Evolutionary conservation across 1,140 invertebrate genomes (phyloP), one percentile per base, ranked within the genome.

Genomic region (Colletes latitarsis): DNA sequence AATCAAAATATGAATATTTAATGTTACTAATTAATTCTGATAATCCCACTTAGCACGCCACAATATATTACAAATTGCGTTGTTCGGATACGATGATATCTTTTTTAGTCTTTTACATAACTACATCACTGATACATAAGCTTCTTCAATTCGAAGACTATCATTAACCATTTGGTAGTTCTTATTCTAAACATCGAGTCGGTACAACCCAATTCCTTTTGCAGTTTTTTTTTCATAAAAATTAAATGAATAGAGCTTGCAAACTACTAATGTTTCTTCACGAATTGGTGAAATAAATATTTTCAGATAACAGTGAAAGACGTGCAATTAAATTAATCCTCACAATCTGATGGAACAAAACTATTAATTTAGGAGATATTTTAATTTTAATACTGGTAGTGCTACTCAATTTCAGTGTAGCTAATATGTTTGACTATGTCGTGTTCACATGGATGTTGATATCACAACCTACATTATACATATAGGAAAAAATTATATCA

Each of bases 1-100:
- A 69, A 66, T 46, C 10, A 46, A 69, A 77, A 49, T 53, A 12
- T 77, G 30, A 49, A 62, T 52, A 49, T 60, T 46, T 19, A 69
- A 55, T 43, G 43, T 19, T 39, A 49, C 3, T 8, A 46, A 66
- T 41, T 63, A 39, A 15, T 72, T 12, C 10, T 6, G 17, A 63
- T 62, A 73, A 66, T 21, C 53, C n/a, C 66, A 75, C 30, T 63
- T 63, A 49, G 49, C 10, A 49, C 17, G 12, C 46, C 12, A 6
- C 10, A 41, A 19, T 41, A 64, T 53, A 39, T 53, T 75, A 63
- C 43, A 73, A 63, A 17, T 73, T 73, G 14, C 5, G 8, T 52
- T 14, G 46, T 41, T 53, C 5, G 53, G n/a, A 9, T 66, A 41
- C 6, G n/a, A 5, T 64, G 63, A 66, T 53, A 49, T 70, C 5